A percentile compares a stretch with the other conserved stretches of the same genome.
Conservation (phyloP, 2,797 vertebrate genomes). For the Mus minutoides region DNA sequence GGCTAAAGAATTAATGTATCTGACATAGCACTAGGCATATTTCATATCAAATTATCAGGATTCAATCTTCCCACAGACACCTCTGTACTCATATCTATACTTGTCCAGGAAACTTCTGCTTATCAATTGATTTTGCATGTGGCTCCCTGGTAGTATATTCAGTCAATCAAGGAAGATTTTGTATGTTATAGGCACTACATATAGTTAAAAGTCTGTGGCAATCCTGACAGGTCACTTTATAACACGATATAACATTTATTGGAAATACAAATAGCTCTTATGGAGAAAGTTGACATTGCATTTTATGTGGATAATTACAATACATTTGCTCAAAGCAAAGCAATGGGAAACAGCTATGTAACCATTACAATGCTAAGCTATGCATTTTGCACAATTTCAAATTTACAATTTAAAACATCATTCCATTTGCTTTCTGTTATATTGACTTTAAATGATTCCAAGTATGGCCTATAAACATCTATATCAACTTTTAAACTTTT, state of each 20-base stretch:
- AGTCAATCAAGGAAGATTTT: not conserved
- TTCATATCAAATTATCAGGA: not conserved
- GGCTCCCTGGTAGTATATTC: not conserved
- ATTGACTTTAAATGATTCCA: not conserved
- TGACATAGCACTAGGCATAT: not conserved
- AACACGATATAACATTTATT: not conserved
- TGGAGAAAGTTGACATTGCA: not conserved
- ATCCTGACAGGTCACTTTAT: not conserved
- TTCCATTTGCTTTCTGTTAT: not conserved
- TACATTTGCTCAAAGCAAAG: not conserved
- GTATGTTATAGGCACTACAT: not conserved
- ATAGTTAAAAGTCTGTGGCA: not conserved
- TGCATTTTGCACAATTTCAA: not conserved
- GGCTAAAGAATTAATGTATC: constrained; percentile 1
- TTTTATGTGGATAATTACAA: not conserved
- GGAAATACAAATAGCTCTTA: not conserved
- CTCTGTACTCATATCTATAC: not conserved
- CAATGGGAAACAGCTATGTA: not conserved
- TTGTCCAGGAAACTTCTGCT: not conserved
- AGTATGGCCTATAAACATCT: not conserved
- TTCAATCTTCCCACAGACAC: not conserved
- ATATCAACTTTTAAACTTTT: not conserved
- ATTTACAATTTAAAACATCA: not conserved
- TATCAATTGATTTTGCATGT: constrained; percentile 26
- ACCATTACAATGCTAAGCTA: not conserved